These are phyloP conservation scores for Physella acuta DNA, from an alignment of 1,140 invertebrate species.

Conservation along the genomic window DNA sequence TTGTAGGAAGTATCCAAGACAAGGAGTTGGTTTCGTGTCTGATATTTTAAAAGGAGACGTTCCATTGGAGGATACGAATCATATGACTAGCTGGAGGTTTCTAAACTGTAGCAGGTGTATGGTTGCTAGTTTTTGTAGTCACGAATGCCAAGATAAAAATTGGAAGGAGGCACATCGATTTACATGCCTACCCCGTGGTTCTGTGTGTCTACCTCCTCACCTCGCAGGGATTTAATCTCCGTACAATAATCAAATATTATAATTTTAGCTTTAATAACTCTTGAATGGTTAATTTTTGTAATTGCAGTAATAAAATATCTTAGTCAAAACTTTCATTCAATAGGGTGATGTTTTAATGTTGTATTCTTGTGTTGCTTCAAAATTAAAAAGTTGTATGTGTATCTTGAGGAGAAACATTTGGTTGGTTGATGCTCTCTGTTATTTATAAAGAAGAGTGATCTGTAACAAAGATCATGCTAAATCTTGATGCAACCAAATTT, in stretches of 20 bases:
- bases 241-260: background rate
- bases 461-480: too few species aligned
- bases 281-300: background rate
- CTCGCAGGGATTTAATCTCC: too few species aligned
- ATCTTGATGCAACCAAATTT: too few species aligned
- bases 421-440: too few species aligned
- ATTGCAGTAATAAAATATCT: background rate
- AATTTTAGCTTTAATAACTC: background rate
- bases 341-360: background rate
- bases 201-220: conserved; percentile 1
- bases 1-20: conserved; percentile 10
- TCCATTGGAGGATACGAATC: background rate
- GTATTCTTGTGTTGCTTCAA: too few species aligned
- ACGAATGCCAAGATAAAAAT: background rate
- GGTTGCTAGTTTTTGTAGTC: conserved; percentile 18
- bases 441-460: too few species aligned
- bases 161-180: conserved; percentile 3
- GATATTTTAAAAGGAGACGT: background rate
- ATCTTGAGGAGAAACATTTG: too few species aligned
- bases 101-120: conserved; percentile 13
- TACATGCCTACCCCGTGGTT: conserved; percentile 8
- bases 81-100: conserved; percentile 8
- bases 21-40: background rate
- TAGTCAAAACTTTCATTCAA: background rate
- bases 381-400: too few species aligned